Conservation (phyloP, 2,113 vertebrate genomes). For the Echinops telfairi region DNA sequence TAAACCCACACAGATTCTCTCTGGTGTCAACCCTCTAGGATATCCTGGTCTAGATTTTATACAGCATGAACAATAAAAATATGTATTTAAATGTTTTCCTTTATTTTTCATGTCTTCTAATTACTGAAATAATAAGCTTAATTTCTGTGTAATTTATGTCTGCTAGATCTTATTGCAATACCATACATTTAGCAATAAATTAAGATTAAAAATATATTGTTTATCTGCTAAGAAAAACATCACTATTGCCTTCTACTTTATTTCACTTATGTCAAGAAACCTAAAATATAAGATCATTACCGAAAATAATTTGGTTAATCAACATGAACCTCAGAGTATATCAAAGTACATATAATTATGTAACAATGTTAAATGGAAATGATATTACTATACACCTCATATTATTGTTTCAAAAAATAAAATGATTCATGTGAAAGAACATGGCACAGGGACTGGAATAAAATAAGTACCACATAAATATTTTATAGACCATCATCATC, state of each 20-base stretch:
- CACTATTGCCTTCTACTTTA: not conserved
- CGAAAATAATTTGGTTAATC: not conserved
- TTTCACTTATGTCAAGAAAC: not conserved
- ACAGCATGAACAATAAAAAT: not conserved
- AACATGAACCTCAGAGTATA: not conserved
- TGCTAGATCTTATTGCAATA: slow-evolving; percentile 2
- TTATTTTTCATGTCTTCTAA: slow-evolving; percentile 9
- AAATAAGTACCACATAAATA: too few relatives aligned
- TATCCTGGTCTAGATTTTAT: not conserved
- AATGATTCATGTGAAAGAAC: not conserved
- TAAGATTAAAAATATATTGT: not conserved
- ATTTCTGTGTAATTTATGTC: not conserved
- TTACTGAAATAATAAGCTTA: not conserved
- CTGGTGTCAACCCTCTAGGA: too few relatives aligned
- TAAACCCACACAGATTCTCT: not conserved
- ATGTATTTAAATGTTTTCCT: not conserved
- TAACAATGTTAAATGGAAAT: not conserved
- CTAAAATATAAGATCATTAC: not conserved
- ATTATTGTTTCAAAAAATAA: not conserved
- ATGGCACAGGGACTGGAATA: not conserved
- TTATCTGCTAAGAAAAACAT: not conserved
- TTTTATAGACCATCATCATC: too few relatives aligned
- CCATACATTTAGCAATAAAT: not conserved
- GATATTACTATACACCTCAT: not conserved
- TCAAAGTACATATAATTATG: not conserved